Evolutionary conservation across 2,797 vertebrate species (phyloP).

Genomic region (Scomberomorus guttatus): DNA sequence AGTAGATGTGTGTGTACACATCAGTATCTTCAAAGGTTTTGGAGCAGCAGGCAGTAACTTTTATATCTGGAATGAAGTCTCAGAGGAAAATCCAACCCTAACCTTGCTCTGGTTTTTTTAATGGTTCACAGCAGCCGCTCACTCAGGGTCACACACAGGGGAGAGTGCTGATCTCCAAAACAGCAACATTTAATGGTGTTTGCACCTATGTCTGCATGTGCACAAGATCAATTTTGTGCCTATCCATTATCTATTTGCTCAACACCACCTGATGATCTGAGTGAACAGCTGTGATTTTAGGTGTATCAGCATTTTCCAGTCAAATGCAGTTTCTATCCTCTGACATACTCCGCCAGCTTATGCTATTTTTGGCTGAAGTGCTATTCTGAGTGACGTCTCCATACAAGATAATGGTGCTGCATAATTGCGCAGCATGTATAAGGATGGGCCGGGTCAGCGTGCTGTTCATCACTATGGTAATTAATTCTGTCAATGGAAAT

Average conservation of each 20-base stretch:
- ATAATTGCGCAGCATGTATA: constrained; percentile 39
- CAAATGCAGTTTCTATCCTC: constrained; percentile 22
- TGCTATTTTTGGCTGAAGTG: constrained; percentile 60
- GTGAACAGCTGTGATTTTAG: constrained; percentile 38
- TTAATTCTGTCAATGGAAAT: constrained; percentile 71
- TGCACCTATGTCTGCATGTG: constrained; percentile 4
- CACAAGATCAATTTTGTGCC: not conserved
- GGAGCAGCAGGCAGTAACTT: constrained; percentile 13
- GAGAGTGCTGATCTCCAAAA: constrained; percentile 24
- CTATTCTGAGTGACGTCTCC: constrained; percentile 61
- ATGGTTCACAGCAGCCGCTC: constrained; percentile 14
- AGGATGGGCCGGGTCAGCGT: constrained; percentile 17
- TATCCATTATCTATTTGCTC: not conserved
- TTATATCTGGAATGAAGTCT: constrained; percentile 36
- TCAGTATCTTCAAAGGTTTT: constrained; percentile 23
- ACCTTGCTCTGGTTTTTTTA: constrained; percentile 19
- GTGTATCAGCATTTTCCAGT: constrained; percentile 39
- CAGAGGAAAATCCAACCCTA: constrained; percentile 3
- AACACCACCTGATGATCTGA: not conserved
- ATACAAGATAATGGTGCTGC: constrained; percentile 58
- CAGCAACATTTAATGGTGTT: constrained; percentile 5
- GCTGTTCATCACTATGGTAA: constrained; percentile 53
- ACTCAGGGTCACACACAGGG: constrained; percentile 11
- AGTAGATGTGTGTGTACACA: not conserved
- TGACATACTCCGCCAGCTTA: constrained; percentile 35